Percentiles rank a stretch among this genome's conserved stretches.
These are phyloP conservation scores for Leptopilina drosophilae DNA, from an alignment of 2,888 invertebrate species.

Conservation along the genomic window DNA sequence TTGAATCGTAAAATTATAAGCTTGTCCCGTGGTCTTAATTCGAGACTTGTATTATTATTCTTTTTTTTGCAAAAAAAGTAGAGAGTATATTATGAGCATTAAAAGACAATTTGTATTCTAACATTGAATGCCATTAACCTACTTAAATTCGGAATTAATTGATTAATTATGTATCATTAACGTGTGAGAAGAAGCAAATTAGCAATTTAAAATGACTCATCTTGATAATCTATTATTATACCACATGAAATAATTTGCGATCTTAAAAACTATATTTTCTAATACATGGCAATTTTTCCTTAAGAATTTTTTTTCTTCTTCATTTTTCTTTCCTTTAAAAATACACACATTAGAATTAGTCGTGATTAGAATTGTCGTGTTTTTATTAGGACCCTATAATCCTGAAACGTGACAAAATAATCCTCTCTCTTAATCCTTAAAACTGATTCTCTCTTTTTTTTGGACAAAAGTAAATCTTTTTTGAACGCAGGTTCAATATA, in stretches of 20 bases:
- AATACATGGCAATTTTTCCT: too few relatives aligned
- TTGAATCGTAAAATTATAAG: background rate
- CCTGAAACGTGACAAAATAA: conserved; percentile 23
- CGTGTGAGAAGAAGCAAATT: conserved; percentile 9
- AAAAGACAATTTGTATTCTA: background rate
- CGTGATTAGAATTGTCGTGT: background rate
- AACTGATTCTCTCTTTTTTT: background rate
- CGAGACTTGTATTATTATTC: too few relatives aligned
- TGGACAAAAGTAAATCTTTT: background rate
- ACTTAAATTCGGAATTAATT: conserved; percentile 58
- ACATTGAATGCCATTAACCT: conserved; percentile 59
- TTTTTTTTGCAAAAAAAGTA: too few relatives aligned
- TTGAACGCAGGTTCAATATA: conserved; percentile 8
- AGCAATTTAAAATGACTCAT: too few relatives aligned
- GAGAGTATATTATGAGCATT: too few relatives aligned
- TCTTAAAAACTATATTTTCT: too few relatives aligned
- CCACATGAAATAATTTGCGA: too few relatives aligned
- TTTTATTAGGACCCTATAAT: conserved; percentile 21
- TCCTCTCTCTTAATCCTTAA: background rate
- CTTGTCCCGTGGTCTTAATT: too few relatives aligned
- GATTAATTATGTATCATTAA: conserved; percentile 56
- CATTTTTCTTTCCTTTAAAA: background rate
- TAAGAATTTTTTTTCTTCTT: background rate
- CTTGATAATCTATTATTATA: too few relatives aligned
- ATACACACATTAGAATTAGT: background rate